Percentiles rank a stretch among this genome's conserved stretches.
These are phyloP conservation scores for Drosophila saltans DNA, from an alignment of 1,140 invertebrate genomes.

Conservation along the genomic window DNA sequence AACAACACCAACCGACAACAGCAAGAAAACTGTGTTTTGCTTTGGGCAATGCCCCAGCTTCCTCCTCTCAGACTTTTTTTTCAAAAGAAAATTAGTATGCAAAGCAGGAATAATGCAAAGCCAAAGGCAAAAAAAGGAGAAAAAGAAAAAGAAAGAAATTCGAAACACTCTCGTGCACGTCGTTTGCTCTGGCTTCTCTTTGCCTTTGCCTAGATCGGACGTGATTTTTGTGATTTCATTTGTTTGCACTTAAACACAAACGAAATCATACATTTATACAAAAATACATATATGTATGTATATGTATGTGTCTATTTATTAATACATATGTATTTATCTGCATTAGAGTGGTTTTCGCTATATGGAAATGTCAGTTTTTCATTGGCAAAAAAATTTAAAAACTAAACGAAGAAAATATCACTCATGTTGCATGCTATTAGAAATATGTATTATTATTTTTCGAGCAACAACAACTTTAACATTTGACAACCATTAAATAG, in stretches of 20 bases:
- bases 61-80: slow-evolving; percentile 12
- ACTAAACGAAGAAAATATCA: background rate
- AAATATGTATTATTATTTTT: too few relatives aligned
- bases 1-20: background rate
- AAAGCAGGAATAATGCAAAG: slow-evolving; percentile 54
- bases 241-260: slow-evolving; percentile 60
- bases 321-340: background rate
- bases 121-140: slow-evolving; percentile 45
- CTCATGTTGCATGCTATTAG: background rate
- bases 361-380: background rate
- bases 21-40: background rate
- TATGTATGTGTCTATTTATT: background rate
- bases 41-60: slow-evolving; percentile 3
- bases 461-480: too few relatives aligned
- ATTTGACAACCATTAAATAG: too few relatives aligned
- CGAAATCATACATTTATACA: slow-evolving; percentile 41
- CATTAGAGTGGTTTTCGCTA: background rate
- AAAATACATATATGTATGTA: background rate
- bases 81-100: slow-evolving; percentile 63
- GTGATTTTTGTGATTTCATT: slow-evolving; percentile 74
- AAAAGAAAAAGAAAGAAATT: slow-evolving; percentile 28
- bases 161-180: slow-evolving; percentile 54
- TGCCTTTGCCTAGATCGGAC: slow-evolving; percentile 49
- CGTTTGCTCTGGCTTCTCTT: background rate
- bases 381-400: too few relatives aligned